Conservation (phyloP, 2,888 invertebrate genomes). For the Dryobota labecula region DNA sequence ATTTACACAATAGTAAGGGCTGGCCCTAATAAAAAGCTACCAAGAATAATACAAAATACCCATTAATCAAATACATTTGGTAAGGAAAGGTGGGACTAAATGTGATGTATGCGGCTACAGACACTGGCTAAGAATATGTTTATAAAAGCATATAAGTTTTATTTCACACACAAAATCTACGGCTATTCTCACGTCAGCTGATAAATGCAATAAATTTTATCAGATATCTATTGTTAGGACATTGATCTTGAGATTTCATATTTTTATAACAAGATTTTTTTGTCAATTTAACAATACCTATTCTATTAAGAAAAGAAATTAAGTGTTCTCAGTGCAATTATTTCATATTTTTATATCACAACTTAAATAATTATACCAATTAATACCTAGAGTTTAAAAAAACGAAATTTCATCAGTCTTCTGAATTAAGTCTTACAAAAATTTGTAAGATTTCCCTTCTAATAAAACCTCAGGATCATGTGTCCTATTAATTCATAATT, state of each 20-base stretch:
- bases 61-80: slow-evolving; percentile 52
- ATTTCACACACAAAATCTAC: slow-evolving; percentile 56
- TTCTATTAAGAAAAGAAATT: slow-evolving; percentile 11
- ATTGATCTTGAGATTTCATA: slow-evolving; percentile 55
- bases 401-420: slow-evolving; percentile 42
- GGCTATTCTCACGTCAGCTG: slow-evolving; percentile 49
- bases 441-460: not conserved
- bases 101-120: slow-evolving; percentile 42
- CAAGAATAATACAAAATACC: slow-evolving; percentile 32
- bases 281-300: not conserved
- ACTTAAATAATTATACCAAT: slow-evolving; percentile 10
- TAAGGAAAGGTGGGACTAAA: slow-evolving; percentile 45
- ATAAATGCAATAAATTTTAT: slow-evolving; percentile 48
- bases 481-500: slow-evolving; percentile 8
- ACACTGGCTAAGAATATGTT: slow-evolving; percentile 35
- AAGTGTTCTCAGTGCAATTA: not conserved
- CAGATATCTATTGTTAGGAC: slow-evolving; percentile 37
- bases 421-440: slow-evolving; percentile 21
- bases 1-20: slow-evolving; percentile 20
- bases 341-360: slow-evolving; percentile 7
- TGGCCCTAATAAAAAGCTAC: slow-evolving; percentile 27
- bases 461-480: slow-evolving; percentile 52
- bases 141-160: slow-evolving; percentile 38
- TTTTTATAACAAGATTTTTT: not conserved
- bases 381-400: not conserved